Evolutionary conservation across 1,140 invertebrate genomes (phyloP), one percentile per base, ranked within the genome.

Genomic region (Onthophagus taurus): DNA sequence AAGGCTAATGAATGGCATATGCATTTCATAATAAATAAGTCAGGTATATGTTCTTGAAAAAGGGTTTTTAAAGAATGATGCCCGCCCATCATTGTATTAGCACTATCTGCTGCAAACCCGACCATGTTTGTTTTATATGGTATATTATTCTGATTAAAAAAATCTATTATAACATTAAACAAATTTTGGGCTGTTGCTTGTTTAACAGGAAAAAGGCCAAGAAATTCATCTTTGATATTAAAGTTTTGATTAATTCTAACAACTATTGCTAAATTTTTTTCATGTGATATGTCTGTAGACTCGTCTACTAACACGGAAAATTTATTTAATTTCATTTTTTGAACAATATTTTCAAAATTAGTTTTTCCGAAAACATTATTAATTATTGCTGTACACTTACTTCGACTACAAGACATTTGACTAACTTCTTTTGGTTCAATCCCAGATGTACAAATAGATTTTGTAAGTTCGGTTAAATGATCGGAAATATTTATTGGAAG

Each of bases 231-330:
- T 37, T 39, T 14, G 29, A 56, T 36, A 36, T 1, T 18, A 42
- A 30, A 16, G 29, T 47, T 35, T 18, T 21, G 44, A 20, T 26
- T 18, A 47, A 42, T 48, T 31, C 61, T 54, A 12, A 50, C 51
- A 36, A 62, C 49, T 18, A 65, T 19, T 13, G 46, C 53, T 26
- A 66, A 55, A 50, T 59, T 47, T 54, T 66, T 67, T 11, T 17
- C 45, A 5, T 34, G 47, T 16, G 35, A 45, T 19, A 46, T 39
- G 50, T 67, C 64, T 12, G 62, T 66, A 6, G 55, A 59, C 49
- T 66, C 65, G 43, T 67, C 63, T 39, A 66, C 53, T 16, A 66
- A 58, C 41, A 66, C 42, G 17, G 59, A 62, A 58, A 68, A 67
- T 43, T 59, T 57, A n/a, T 52, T 49, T 24, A 35, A 45, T 49